Evolutionary conservation across 2,113 vertebrate genomes (phyloP).

Genomic region (Elgaria multicarinata): DNA sequence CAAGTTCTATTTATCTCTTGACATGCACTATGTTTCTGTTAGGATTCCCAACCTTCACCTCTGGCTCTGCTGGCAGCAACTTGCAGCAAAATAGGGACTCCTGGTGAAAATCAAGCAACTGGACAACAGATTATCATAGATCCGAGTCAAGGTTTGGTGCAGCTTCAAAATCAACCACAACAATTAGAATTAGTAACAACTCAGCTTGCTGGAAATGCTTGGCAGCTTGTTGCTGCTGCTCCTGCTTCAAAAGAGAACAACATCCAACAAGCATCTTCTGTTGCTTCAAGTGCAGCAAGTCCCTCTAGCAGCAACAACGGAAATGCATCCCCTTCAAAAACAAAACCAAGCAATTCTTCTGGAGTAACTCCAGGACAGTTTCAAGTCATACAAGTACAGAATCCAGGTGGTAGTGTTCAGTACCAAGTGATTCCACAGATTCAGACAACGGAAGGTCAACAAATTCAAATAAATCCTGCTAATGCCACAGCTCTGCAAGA

Average conservation of each 20-base stretch:
- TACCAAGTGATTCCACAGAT: slow-evolving; percentile 99
- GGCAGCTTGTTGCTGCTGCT: slow-evolving; percentile 93
- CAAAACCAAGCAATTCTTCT: slow-evolving; percentile 79
- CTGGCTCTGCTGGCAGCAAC: slow-evolving; percentile 97
- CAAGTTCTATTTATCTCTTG: slow-evolving; percentile 74
- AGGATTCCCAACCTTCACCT: slow-evolving; percentile 99
- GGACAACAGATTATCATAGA: slow-evolving; percentile 92
- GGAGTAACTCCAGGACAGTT: slow-evolving; percentile 82
- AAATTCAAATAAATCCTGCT: slow-evolving; percentile 91
- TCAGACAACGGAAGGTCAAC: slow-evolving; percentile 95
- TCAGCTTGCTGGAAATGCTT: slow-evolving; percentile 94
- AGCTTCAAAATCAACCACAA: slow-evolving; percentile 92
- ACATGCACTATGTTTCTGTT: slow-evolving; percentile 76
- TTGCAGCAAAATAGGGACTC: slow-evolving; percentile 99
- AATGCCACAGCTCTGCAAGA: slow-evolving; percentile 87
- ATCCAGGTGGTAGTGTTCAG: slow-evolving; percentile 89
- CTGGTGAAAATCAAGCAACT: slow-evolving; percentile 87
- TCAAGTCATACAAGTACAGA: slow-evolving; percentile 96
- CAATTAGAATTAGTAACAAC: slow-evolving; percentile 96
- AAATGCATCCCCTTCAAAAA: slow-evolving; percentile 87
- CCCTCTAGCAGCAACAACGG: slow-evolving; percentile 83
- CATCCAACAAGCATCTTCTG: slow-evolving; percentile 82
- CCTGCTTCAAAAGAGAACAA: slow-evolving; percentile 91
- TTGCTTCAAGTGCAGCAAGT: slow-evolving; percentile 76
- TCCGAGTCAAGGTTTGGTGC: slow-evolving; percentile 92